These are phyloP conservation scores for Oikopleura dioica DNA, from an alignment of 23 tunicate genomes.

Conservation along the genomic window DNA sequence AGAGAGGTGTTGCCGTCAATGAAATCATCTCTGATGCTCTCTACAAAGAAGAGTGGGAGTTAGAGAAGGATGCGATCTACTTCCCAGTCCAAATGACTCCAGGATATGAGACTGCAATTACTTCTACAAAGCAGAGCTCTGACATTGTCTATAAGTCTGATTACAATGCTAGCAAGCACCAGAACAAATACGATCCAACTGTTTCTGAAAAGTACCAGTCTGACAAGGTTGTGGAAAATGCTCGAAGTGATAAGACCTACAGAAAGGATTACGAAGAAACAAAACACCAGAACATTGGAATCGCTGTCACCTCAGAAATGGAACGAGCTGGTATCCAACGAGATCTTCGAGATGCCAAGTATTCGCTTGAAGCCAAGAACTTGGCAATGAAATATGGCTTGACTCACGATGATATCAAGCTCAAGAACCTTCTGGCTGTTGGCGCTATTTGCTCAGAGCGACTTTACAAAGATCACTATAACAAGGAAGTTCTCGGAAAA, in stretches of 20 bases:
- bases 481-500: conserved; percentile 42
- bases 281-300: neutral
- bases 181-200: conserved; percentile 24
- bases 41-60: conserved; percentile 89
- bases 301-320: neutral
- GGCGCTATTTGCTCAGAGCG: conserved; percentile 11
- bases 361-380: neutral
- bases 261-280: neutral
- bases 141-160: conserved; percentile 31
- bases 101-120: neutral
- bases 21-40: conserved; percentile 5
- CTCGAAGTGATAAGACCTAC: neutral
- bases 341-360: neutral
- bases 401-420: neutral
- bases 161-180: conserved; percentile 19
- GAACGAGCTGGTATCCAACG: neutral
- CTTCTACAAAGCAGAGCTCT: neutral
- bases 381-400: conserved; percentile 4
- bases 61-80: conserved; percentile 42
- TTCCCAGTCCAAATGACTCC: conserved; percentile 39
- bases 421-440: neutral
- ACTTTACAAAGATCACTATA: conserved; percentile 35
- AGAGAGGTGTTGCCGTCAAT: neutral
- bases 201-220: conserved; percentile 43
- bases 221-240: conserved; percentile 18